Evolutionary conservation across 2,888 invertebrate species (phyloP), one percentile per base, ranked within the genome.

Genomic region (Amiota communis): DNA sequence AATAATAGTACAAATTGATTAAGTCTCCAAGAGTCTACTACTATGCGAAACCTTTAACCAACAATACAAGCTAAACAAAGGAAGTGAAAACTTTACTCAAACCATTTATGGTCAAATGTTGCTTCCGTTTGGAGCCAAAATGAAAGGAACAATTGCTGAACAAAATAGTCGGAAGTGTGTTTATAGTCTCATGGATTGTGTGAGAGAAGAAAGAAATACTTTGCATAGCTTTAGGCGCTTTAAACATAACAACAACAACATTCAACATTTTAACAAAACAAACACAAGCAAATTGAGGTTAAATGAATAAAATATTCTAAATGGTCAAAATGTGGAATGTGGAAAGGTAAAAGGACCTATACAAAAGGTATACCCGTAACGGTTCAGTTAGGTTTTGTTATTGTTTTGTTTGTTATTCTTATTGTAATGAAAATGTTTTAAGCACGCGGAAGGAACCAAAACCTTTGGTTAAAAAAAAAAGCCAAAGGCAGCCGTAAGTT

Each of bases 91-190:
- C 6, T 36, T 36, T 36, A 36, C 36, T 36, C 36, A 36, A 36
- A 36, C 36, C 36, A 36, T 36, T 36, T 36, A 36, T 36, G 36
- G 36, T 6, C 36, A 78, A 80, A 78, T 74, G 81, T 76, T 78
- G 75, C 70, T 83, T 85, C 85, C 85, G 83, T 74, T 78, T 53
- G 9, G 23, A 0, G 13, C 13, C 23, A 1, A 61, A 61, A 12
- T 47, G 64, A 36, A 46, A 9, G 47, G 64, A 11, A 11, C 46
- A 20, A 17, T 46, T 10, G 46, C 10, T 2, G 15, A 53, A 53
- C 53, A 53, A 53, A n/a, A n/a, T 53, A 8, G 13, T n/a, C 53
- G 53, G 53, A 13, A 53, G 13, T 53, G 15, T 53, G 13, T 36
- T 36, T 36, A 36, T 36, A 36, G 36, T 6, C 36, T 6, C 36